Evolutionary conservation across 2,797 vertebrate species (phyloP).

Genomic region (Sebastes wilsoni): DNA sequence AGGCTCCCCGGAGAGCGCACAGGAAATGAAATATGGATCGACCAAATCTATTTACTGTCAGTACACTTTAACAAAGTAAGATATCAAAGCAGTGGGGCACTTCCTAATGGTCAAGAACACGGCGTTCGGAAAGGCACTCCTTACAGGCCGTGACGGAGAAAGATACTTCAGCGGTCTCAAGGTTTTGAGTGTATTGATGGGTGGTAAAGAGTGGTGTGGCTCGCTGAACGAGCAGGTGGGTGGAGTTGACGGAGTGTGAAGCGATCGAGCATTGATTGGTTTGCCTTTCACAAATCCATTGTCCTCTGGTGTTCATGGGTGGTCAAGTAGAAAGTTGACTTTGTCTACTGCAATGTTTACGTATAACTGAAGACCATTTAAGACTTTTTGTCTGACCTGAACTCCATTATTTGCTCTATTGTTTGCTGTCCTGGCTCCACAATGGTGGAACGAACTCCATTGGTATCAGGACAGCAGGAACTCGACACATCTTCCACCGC

Average conservation of each 20-base stretch:
- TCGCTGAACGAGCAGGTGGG: background rate
- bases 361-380: background rate
- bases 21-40: constrained; percentile 74
- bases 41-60: constrained; percentile 68
- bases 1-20: constrained; percentile 40
- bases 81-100: constrained; percentile 30
- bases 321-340: constrained; percentile 3
- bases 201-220: background rate
- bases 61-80: constrained; percentile 51
- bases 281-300: constrained; percentile 33
- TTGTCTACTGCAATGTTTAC: background rate
- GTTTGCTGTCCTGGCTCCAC: background rate
- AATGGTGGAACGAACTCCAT: background rate
- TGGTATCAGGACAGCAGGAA: background rate
- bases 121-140: background rate
- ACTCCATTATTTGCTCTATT: background rate
- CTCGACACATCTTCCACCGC: background rate
- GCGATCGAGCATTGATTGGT: constrained; percentile 32
- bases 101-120: constrained; percentile 15
- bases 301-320: constrained; percentile 5
- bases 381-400: background rate
- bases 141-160: background rate
- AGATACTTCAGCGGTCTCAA: background rate
- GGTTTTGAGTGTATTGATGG: background rate
- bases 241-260: constrained; percentile 12